Evolutionary conservation across 2,797 vertebrate genomes (phyloP).

Genomic region (Platyrinchus mystaceus): DNA sequence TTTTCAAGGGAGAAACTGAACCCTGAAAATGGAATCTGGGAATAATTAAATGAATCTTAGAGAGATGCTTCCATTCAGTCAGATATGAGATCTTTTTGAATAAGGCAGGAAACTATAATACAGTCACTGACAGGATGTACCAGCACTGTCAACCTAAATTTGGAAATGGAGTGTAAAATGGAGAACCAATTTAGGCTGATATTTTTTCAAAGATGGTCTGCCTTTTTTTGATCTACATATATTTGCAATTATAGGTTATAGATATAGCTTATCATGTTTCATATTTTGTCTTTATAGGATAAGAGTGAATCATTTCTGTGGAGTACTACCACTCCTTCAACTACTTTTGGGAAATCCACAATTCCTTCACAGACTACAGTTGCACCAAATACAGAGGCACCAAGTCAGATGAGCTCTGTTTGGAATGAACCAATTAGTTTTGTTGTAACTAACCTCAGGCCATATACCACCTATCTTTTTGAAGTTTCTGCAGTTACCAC

Average conservation of each 20-base stretch:
- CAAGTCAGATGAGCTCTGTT: slow-evolving; percentile 80
- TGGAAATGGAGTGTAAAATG: not conserved
- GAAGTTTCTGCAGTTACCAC: slow-evolving; percentile 95
- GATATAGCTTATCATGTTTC: not conserved
- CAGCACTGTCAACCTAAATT: not conserved
- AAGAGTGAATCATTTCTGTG: slow-evolving; percentile 91
- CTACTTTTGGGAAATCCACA: slow-evolving; percentile 73
- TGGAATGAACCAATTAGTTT: slow-evolving; percentile 93
- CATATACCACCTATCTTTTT: slow-evolving; percentile 93
- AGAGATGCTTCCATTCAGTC: not conserved
- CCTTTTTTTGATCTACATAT: not conserved
- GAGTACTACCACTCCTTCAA: slow-evolving; percentile 85
- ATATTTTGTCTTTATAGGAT: slow-evolving; percentile 78
- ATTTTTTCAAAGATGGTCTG: not conserved
- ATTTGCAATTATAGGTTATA: not conserved
- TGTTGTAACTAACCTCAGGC: slow-evolving; percentile 85
- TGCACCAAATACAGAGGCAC: slow-evolving; percentile 70
- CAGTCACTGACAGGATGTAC: not conserved
- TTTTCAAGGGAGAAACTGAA: not conserved
- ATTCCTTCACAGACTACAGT: slow-evolving; percentile 70
- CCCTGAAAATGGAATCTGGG: not conserved
- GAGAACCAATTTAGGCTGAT: not conserved
- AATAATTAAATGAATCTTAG: not conserved
- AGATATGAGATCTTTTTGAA: not conserved
- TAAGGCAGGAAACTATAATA: not conserved